Conservation (phyloP, 2,113 vertebrate species). For the Plestiodon gilberti region DNA sequence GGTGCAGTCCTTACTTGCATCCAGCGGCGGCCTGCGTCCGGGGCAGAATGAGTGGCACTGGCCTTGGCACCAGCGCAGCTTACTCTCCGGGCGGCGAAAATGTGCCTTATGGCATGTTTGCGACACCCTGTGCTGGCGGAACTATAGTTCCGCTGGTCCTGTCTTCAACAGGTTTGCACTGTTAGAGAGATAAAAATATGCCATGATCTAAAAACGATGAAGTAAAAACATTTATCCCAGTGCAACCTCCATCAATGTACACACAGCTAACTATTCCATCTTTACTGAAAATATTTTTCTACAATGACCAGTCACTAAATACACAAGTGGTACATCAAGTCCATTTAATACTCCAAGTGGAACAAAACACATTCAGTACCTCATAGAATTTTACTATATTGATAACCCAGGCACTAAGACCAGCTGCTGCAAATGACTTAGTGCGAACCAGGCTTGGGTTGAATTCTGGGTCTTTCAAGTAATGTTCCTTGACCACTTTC, state of each 20-base stretch:
- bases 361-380: conserved; percentile 60
- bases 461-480: conserved; percentile 83
- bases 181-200: not conserved
- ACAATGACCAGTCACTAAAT: not conserved
- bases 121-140: too few relatives aligned
- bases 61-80: too few relatives aligned
- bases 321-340: not conserved
- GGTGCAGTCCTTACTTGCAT: too few relatives aligned
- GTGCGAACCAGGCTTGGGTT: conserved; percentile 80
- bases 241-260: not conserved
- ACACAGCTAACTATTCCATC: not conserved
- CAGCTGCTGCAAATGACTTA: conserved; percentile 87
- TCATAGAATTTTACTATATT: conserved; percentile 85
- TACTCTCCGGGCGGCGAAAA: too few relatives aligned
- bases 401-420: conserved; percentile 85
- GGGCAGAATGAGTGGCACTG: too few relatives aligned
- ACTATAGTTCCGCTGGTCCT: too few relatives aligned
- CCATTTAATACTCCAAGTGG: not conserved
- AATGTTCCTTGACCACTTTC: conserved; percentile 82
- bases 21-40: too few relatives aligned
- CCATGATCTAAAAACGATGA: accelerated
- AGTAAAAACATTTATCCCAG: not conserved
- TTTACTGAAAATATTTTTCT: not conserved
- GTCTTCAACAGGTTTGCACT: too few relatives aligned
- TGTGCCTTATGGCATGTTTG: too few relatives aligned